Conservation (phyloP, 2,888 invertebrate genomes). For the Cantharis rufa region DNA sequence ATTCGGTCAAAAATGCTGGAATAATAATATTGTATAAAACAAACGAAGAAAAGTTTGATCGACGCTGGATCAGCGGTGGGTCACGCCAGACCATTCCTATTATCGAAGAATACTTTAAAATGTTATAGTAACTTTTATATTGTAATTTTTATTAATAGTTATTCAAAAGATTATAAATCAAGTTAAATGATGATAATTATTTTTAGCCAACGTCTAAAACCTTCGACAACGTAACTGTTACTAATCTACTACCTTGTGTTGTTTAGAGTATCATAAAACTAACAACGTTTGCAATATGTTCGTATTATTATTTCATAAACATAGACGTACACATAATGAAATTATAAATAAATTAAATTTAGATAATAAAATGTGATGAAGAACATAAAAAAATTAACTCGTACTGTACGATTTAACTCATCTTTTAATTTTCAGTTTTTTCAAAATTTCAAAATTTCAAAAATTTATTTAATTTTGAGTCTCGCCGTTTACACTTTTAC, state of each 20-base stretch:
- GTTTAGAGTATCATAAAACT: not conserved
- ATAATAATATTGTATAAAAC: no score
- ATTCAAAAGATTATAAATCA: not conserved
- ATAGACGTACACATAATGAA: not conserved
- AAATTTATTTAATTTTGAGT: no score
- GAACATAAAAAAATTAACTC: not conserved
- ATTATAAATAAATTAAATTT: not conserved
- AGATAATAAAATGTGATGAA: not conserved
- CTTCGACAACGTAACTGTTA: not conserved
- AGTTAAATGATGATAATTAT: not conserved
- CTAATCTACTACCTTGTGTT: constrained; percentile 1
- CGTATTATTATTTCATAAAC: not conserved
- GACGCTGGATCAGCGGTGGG: no score
- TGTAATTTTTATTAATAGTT: not conserved
- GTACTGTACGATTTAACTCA: no score
- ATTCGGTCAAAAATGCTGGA: no score
- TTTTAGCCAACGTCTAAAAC: not conserved
- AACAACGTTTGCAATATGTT: constrained; percentile 2
- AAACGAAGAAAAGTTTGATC: no score
- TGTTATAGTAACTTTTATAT: not conserved
- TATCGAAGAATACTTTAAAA: not conserved
- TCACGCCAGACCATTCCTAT: not conserved
- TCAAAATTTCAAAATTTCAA: no score
- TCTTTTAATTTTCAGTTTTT: no score
- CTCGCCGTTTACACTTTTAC: no score